Base-by-base conservation (phyloP, 2,888 invertebrate species). In the Seira sanloemensis region DNA sequence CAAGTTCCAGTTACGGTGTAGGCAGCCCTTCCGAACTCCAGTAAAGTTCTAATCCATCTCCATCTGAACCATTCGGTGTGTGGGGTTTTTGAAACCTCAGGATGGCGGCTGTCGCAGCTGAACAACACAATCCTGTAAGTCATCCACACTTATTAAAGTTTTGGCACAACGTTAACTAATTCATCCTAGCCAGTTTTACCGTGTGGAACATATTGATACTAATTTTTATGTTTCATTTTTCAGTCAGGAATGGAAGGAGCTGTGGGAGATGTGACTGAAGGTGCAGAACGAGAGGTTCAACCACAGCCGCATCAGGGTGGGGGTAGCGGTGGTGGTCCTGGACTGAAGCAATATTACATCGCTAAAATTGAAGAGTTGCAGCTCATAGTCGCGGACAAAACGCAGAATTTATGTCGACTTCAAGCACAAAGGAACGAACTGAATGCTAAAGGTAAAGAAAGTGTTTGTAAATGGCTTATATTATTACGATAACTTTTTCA, bases 381-480 rank as follows among this genome's bases (percentile, higher is more conserved):
- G 91, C 93, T 98, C 77, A 94, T 97, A 89, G 98, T 99, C 2
- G 97, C 97, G n/a, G 98, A 99, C 90, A 99, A 99, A 91, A 96
- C 97, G 89, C 98, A 98, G 92, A 99, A 99, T 92, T 93, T 99
- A 73, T 94, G 99, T 78, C 95, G 99, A 91, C 92, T 99, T 86
- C 98, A 99, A 92, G 99, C 99, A 18, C 99, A 99, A 91, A 94
- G 99, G 88, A 99, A 99, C 93, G 99, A 99, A 91, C 94, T 99
- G 0, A 99, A 99, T 92, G 98, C 98, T 7, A 99, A 99, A 95
- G 97, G 97, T 96, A 84, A 65, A 9, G 2, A 5, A 24, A 7
- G 23, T 75, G 1, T 75, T 62, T 26, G 54, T 7, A 21, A 72
- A 9, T 72, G 19, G 2, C n/a, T 72, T 5, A 50, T 18, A 21